Conservation (phyloP, 2,888 invertebrate genomes). For the Cephus runcator region DNA sequence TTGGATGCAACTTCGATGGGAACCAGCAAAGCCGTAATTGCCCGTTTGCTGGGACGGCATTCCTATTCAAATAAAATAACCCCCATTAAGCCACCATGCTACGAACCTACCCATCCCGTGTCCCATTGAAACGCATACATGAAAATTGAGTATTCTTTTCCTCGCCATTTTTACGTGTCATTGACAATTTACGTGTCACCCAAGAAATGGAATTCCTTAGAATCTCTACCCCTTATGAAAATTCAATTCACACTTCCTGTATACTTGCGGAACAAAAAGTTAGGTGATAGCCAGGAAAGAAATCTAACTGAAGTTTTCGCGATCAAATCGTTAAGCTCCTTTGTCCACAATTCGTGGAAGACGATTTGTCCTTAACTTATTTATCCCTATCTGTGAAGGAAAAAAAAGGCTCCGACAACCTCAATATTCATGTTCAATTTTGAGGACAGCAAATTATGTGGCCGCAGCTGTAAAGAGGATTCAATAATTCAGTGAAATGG, state of each 20-base stretch:
- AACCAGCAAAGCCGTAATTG: not conserved
- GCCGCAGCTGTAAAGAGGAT: not conserved
- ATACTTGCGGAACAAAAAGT: not conserved
- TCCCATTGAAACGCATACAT: not conserved
- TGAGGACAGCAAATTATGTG: not conserved
- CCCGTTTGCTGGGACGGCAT: not conserved
- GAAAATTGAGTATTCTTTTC: not conserved
- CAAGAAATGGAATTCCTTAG: not conserved
- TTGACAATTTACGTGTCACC: not conserved
- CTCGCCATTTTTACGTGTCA: not conserved
- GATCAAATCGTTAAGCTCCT: not conserved
- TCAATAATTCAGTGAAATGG: slow-evolving; percentile 5
- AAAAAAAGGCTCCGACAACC: not conserved
- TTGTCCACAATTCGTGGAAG: not conserved
- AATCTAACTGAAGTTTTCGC: not conserved
- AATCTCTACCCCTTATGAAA: not conserved
- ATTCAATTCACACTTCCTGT: not conserved
- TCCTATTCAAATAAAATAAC: not conserved
- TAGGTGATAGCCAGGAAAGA: not conserved
- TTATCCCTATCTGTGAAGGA: not conserved
- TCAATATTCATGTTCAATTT: not conserved
- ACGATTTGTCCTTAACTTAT: not conserved
- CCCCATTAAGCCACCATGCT: not conserved
- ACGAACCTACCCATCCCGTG: not conserved
- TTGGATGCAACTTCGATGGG: not conserved